Evolutionary conservation across 1,140 invertebrate species (phyloP), one percentile per base, ranked within the genome.

Genomic region (Ips nitidus): DNA sequence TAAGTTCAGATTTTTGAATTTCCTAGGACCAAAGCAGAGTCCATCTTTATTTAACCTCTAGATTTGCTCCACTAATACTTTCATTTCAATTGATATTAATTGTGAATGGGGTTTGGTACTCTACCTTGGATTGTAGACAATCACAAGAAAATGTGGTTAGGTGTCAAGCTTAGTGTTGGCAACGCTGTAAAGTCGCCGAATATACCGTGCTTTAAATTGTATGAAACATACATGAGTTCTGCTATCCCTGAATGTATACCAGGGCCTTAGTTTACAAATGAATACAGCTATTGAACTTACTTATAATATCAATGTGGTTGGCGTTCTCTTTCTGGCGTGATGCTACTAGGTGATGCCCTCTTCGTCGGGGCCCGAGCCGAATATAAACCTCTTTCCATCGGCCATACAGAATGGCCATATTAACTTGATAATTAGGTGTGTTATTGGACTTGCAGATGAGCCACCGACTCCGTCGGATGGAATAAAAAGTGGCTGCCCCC

Each of bases 381-480:
- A 76, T 80, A 77, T 77, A 79, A 79, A 80, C 82, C 80, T 80
- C 79, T 80, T 79, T 78, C 78, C 77, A 75, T 74, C 76, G 76
- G 75, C 78, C 75, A 79, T 78, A 79, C 85, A 86, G 85, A 87
- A 87, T 86, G 85, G 85, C 89, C 89, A 90, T 90, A 90, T 90
- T 90, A 90, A 91, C 89, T 91, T 91, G 89, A 90, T 91, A 91
- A 91, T 91, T 91, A 91, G 89, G 86, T 89, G 86, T 88, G 89
- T 90, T 90, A 90, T 91, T 90, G 87, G 89, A 91, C 89, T 91
- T 91, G 90, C 90, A 91, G 89, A 91, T 91, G 89, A 91, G 90
- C 84, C 73, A 78, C 76, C 74, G 76, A 75, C 75, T 74, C 74
- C 71, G 73, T 69, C 76, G 77, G 77, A 79, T 80, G 78, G 80